Evolutionary conservation across 2,113 vertebrate species (phyloP).

Genomic region (Herpetotheres cachinnans): DNA sequence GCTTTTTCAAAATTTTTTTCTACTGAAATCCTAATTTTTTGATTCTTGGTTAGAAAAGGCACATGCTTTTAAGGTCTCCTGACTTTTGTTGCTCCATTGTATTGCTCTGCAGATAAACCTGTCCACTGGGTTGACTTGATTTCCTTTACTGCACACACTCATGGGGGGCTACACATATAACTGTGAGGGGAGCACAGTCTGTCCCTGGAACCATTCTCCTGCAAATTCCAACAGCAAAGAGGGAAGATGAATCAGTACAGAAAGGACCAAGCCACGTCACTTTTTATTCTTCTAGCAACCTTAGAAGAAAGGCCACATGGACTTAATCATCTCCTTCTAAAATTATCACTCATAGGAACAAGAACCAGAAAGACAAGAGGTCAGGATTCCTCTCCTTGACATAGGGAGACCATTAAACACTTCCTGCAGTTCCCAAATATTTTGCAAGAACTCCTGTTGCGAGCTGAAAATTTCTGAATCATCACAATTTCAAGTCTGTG

Average conservation of each 20-base stretch:
- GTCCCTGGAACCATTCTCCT: neutral
- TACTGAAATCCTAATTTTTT: neutral
- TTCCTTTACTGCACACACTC: neutral
- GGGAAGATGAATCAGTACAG: neutral
- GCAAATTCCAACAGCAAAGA: neutral
- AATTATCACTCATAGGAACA: constrained; percentile 9
- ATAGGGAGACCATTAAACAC: neutral
- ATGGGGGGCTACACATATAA: neutral
- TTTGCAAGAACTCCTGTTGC: constrained; percentile 44
- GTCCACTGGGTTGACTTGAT: neutral
- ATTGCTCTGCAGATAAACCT: constrained; percentile 1
- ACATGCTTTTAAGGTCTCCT: neutral
- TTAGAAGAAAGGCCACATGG: neutral
- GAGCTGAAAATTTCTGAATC: constrained; percentile 50
- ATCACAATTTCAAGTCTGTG: constrained; percentile 51
- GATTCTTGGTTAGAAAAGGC: neutral
- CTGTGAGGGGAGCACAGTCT: neutral
- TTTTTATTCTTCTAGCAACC: neutral
- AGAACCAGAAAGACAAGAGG: constrained; percentile 32
- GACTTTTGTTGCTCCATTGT: neutral
- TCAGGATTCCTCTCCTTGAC: constrained; percentile 48
- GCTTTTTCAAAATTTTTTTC: neutral
- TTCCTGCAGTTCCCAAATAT: constrained; percentile 61
- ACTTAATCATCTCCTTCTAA: constrained; percentile 8
- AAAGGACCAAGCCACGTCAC: neutral